phyloP scores from a whole-genome alignment of 1,140 invertebrate genomes.

The Whitmania pigra region DNA sequence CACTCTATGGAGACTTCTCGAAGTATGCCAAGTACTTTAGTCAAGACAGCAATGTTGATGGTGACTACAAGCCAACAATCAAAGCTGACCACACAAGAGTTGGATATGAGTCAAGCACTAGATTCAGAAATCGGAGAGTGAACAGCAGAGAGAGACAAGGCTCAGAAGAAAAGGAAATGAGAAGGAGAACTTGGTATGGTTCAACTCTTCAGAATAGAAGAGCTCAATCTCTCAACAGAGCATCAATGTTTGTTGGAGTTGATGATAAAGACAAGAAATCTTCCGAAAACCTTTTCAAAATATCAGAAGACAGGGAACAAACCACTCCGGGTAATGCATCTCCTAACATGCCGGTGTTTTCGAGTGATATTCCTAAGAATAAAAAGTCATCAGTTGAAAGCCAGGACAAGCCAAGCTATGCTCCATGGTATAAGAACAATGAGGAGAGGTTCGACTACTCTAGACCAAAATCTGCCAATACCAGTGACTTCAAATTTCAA shows the following conservation, averaged over 20 bases:
- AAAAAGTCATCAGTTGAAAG: not conserved
- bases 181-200: slow-evolving; percentile 10
- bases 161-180: slow-evolving; percentile 6
- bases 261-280: not conserved
- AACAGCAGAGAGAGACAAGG: not conserved
- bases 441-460: not conserved
- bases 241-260: not conserved
- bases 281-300: slow-evolving; percentile 13
- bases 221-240: slow-evolving; percentile 7
- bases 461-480: not conserved
- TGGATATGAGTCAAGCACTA: slow-evolving; percentile 2
- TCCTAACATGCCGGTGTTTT: too few species aligned
- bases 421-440: too few species aligned
- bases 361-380: too few species aligned
- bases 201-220: slow-evolving; percentile 5
- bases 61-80: slow-evolving; percentile 1
- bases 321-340: not conserved
- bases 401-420: not conserved
- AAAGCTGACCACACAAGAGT: slow-evolving; percentile 3
- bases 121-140: not conserved
- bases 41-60: not conserved
- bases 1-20: not conserved
- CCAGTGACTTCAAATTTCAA: not conserved
- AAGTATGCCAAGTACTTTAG: slow-evolving; percentile 4
- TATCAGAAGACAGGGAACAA: not conserved